A percentile compares a stretch with the other conserved stretches of the same genome.
Conservation (phyloP, 2,113 vertebrate genomes). For the Daphoenositta chrysoptera region DNA sequence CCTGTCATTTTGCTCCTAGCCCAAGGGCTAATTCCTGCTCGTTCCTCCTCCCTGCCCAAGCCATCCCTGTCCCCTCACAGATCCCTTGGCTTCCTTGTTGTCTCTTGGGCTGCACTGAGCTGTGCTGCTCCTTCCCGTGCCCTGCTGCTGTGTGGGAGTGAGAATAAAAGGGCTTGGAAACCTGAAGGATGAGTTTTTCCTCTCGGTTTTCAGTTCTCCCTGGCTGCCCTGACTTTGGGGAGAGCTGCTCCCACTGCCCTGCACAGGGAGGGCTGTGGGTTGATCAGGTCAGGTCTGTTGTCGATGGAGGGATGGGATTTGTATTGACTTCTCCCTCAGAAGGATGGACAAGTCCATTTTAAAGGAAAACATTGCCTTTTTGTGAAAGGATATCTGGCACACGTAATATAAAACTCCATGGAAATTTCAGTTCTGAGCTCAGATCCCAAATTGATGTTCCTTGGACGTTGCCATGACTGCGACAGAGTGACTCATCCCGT, state of each 20-base stretch:
- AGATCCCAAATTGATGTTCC: slow-evolving; percentile 47
- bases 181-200: not conserved
- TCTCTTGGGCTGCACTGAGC: not conserved
- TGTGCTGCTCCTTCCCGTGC: not conserved
- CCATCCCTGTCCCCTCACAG: not conserved
- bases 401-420: not conserved
- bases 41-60: not conserved
- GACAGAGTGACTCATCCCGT: slow-evolving; percentile 59
- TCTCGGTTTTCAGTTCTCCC: not conserved
- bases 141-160: not conserved
- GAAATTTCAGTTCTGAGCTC: slow-evolving; percentile 33
- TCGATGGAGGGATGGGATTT: not conserved
- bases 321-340: not conserved
- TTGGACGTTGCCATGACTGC: slow-evolving; percentile 66
- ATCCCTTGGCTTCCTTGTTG: not conserved
- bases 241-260: not conserved
- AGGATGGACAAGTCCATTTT: not conserved
- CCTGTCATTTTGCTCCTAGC: not conserved
- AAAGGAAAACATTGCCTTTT: not conserved
- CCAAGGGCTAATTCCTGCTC: not conserved
- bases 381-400: not conserved
- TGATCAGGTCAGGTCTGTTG: not conserved
- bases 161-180: not conserved
- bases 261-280: not conserved
- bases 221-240: not conserved